phyloP scores from a whole-genome alignment of 2,113 vertebrate species.

The Hippocampus abdominalis region DNA sequence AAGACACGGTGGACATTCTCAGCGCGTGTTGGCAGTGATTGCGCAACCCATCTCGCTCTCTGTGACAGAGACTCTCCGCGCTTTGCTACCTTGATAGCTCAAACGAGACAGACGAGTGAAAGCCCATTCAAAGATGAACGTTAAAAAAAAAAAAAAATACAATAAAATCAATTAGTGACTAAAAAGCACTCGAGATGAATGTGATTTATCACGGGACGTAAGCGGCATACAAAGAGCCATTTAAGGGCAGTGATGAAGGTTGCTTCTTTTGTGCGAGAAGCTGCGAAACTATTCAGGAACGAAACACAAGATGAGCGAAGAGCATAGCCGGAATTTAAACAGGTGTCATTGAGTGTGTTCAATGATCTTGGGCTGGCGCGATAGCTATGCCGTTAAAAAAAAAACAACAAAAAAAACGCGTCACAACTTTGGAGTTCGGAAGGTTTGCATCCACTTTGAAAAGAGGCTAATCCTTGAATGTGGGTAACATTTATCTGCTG shows the following conservation, averaged over 20 bases:
- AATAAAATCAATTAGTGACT: too few species aligned
- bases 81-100: too few species aligned
- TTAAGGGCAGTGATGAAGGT: not conserved
- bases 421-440: slow-evolving; percentile 14
- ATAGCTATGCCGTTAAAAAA: not conserved
- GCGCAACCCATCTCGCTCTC: too few species aligned
- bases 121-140: too few species aligned
- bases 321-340: not conserved
- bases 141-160: too few species aligned
- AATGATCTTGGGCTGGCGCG: not conserved
- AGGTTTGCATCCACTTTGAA: slow-evolving; percentile 33
- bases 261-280: not conserved
- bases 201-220: not conserved
- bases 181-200: too few species aligned
- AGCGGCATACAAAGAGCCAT: too few species aligned
- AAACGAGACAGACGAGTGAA: too few species aligned
- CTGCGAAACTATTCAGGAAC: too few species aligned
- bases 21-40: too few species aligned
- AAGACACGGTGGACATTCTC: too few species aligned
- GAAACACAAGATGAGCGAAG: not conserved
- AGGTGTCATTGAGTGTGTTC: not conserved
- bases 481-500: slow-evolving; percentile 39
- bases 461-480: slow-evolving; percentile 7
- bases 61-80: too few species aligned
- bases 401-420: slow-evolving; percentile 3